Base-by-base conservation (phyloP, 2,888 invertebrate species). In the Pseudolycoriella hygida region DNA sequence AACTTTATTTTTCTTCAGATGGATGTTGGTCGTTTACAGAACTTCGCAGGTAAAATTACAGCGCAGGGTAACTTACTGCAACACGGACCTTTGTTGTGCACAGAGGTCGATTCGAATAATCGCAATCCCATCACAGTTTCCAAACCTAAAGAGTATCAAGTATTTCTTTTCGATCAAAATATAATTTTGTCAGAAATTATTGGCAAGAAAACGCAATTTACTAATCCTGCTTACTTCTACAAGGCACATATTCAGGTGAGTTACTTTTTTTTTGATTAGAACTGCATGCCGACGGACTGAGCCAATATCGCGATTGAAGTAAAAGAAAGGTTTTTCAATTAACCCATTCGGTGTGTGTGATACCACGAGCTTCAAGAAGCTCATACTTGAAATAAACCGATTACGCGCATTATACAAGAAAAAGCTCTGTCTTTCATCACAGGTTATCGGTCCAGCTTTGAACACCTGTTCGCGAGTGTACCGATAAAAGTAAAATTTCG, bases 101-200 rank as follows among this genome's bases (percentile, higher is more conserved):
- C 77, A 1, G 86, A 87, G 55, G 66, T 72, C 50, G 70, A 72
- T 14, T 68, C 68, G 50, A 59, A 65, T 46, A 56, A 59, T 45
- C 67, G 57, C 17, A 57, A 55, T 49, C 53, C 57, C 3, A 53
- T 17, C 6, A 15, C 56, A 47, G 55, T 55, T 20, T 62, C 61
- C 40, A 64, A 64, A 53, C 58, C 63, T 34, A 83, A 87, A 57
- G 96, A 97, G 55, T 72, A 92, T 57, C 86, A 94, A 64, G 89
- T 97, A 50, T 98, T 98, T 70, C 75, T 98, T 43, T 98, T 98
- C 62, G 94, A 98, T 62, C 98, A 98, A 68, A 92, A 88, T 60
- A 84, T 97, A 54, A 92, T 94, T 56, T 89, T 97, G 67, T 90
- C 93, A 56, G 96, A 97, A 60, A 82, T 88, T 46, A 83, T 88